phyloP scores from a whole-genome alignment of 2,888 invertebrate species.

The Pyrrhia umbra region DNA sequence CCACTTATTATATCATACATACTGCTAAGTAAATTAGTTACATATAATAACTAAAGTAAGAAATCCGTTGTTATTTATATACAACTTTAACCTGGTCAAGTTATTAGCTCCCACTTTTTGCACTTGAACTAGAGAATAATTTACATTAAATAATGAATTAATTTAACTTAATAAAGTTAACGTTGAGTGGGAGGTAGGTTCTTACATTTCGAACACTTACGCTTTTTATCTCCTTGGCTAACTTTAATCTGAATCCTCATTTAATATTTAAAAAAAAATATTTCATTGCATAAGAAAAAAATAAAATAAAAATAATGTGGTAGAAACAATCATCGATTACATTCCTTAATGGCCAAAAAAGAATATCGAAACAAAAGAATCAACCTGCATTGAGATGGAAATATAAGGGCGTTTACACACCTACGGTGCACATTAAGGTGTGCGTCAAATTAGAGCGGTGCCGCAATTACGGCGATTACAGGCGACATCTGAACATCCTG shows the following conservation, averaged over 20 bases:
- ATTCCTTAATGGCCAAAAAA: conserved; percentile 12
- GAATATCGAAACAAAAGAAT: conserved; percentile 72
- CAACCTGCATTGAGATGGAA: conserved; percentile 76
- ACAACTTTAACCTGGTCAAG: background rate
- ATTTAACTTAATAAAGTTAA: background rate
- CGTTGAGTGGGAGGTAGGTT: background rate
- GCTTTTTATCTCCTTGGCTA: too few species aligned
- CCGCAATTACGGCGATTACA: conserved; percentile 76
- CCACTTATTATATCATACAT: background rate
- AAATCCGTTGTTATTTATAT: background rate
- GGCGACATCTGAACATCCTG: conserved; percentile 57
- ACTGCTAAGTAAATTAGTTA: background rate
- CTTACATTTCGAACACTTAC: too few species aligned
- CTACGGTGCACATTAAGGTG: conserved; percentile 71
- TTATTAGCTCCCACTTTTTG: background rate
- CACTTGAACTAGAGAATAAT: conserved; percentile 6
- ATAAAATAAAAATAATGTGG: too few species aligned
- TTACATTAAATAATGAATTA: conserved; percentile 3
- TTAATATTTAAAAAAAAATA: too few species aligned
- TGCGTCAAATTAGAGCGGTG: conserved; percentile 79
- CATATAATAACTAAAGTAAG: background rate
- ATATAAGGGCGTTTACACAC: conserved; percentile 71
- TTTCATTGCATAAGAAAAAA: too few species aligned
- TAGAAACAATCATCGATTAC: conserved; percentile 16
- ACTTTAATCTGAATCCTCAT: too few species aligned